Evolutionary conservation across 2,113 vertebrate genomes (phyloP).

Genomic region (Gopherus flavomarginatus): DNA sequence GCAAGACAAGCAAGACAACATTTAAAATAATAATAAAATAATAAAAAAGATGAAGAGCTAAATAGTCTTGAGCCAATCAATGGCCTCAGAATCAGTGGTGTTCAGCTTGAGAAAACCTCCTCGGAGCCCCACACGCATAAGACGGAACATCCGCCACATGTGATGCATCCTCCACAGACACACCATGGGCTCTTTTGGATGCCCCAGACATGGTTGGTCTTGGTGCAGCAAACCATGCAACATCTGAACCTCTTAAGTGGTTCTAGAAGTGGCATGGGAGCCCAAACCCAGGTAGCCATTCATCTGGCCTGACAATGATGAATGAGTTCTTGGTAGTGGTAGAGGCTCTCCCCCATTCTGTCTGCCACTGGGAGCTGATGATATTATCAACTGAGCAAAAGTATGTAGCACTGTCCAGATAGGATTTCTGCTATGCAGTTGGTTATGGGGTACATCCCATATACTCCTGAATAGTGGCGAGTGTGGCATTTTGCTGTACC

Average conservation of each 20-base stretch:
- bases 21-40: background rate
- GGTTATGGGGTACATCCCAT: too few species aligned
- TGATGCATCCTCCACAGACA: background rate
- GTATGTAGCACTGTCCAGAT: too few species aligned
- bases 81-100: background rate
- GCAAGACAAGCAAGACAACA: background rate
- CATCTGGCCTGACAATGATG: background rate
- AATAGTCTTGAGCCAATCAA: background rate
- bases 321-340: background rate
- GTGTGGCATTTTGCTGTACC: background rate
- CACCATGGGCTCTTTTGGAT: background rate
- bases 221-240: background rate
- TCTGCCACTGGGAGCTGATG: background rate
- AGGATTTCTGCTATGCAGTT: too few species aligned
- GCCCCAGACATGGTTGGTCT: background rate
- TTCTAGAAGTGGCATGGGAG: background rate
- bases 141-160: background rate
- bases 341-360: background rate
- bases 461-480: background rate
- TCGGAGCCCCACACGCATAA: background rate
- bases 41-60: background rate
- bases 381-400: background rate
- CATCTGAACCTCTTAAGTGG: background rate
- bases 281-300: background rate
- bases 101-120: background rate